Conservation (phyloP, 2,888 invertebrate species). For the Acanthosepion lycidas region DNA sequence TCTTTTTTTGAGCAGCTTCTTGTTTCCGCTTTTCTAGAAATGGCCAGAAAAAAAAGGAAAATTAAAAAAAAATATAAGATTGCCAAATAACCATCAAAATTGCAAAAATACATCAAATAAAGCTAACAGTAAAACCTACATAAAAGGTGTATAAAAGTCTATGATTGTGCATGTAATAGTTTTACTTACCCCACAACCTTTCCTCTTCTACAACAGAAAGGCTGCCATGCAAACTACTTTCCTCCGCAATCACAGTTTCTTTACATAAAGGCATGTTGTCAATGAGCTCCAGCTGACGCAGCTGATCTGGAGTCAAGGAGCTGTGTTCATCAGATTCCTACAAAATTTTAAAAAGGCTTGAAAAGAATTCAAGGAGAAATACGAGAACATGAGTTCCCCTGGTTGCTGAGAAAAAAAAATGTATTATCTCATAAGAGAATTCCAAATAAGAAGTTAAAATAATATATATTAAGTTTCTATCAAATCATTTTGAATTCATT, state of each 20-base stretch:
- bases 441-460: background rate
- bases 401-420: background rate
- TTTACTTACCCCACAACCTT: constrained; percentile 59
- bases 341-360: background rate
- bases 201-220: constrained; percentile 66
- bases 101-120: background rate
- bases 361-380: background rate
- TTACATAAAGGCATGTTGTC: constrained; percentile 73
- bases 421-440: background rate
- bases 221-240: constrained; percentile 55
- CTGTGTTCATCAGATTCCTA: constrained; percentile 66
- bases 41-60: background rate
- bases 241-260: constrained; percentile 62
- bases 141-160: background rate
- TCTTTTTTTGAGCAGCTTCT: constrained; percentile 79
- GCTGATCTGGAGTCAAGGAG: constrained; percentile 73
- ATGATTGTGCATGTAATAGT: background rate
- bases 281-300: constrained; percentile 72
- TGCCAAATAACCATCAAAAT: background rate
- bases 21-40: constrained; percentile 50
- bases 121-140: background rate
- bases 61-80: background rate
- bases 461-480: background rate
- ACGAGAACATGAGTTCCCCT: background rate
- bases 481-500: background rate